phyloP scores from a whole-genome alignment of 2,113 vertebrate species.

The Prolemur simus region DNA sequence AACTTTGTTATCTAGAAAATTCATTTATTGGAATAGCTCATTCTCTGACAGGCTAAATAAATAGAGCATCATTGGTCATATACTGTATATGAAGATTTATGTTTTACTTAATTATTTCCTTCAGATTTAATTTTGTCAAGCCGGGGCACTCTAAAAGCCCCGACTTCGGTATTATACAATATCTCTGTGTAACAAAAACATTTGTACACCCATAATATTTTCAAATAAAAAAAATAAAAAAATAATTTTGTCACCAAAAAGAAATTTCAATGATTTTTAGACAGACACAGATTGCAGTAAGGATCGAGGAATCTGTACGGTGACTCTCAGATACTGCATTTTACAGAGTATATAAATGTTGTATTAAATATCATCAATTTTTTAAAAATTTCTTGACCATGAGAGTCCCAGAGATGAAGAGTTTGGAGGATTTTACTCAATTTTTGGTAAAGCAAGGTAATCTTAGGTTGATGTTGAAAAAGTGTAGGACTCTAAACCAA shows the following conservation, averaged over 20 bases:
- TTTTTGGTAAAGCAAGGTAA: not conserved
- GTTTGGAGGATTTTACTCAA: not conserved
- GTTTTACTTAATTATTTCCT: not conserved
- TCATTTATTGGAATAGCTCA: not conserved
- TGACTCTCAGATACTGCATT: not conserved
- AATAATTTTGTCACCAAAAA: not conserved
- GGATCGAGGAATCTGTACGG: not conserved
- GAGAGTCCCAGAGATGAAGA: not conserved
- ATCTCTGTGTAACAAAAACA: too few species aligned
- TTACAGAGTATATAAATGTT: not conserved
- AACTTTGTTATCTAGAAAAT: not conserved
- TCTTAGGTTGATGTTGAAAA: not conserved
- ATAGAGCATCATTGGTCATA: not conserved
- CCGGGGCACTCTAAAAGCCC: too few species aligned
- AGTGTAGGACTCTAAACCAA: not conserved
- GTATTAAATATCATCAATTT: not conserved
- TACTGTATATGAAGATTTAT: not conserved
- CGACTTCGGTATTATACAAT: too few species aligned
- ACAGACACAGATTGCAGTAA: not conserved
- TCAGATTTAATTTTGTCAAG: slow-evolving; percentile 20
- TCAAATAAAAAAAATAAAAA: too few species aligned
- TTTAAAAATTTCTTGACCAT: not conserved
- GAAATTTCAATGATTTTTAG: slow-evolving; percentile 14
- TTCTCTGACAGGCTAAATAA: not conserved
- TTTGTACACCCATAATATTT: too few species aligned